These are phyloP conservation scores for Camelus bactrianus DNA, from an alignment of 2,113 vertebrate genomes.

Conservation along the genomic window DNA sequence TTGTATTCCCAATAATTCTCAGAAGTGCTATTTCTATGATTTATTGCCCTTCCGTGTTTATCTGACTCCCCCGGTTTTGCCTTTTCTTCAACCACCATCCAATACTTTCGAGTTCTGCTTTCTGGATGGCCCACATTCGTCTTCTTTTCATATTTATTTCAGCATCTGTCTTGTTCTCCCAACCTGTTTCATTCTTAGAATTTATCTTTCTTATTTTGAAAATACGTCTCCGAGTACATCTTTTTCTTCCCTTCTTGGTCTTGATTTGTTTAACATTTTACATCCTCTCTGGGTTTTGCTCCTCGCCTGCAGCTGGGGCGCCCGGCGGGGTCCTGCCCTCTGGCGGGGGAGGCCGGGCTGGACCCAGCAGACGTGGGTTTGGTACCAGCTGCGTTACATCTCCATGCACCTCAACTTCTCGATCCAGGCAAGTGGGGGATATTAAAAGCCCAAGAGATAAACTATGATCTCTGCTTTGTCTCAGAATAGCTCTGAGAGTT, in stretches of 20 bases:
- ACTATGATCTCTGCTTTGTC: constrained; percentile 73
- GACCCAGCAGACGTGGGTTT: neutral
- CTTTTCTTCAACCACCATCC: constrained; percentile 82
- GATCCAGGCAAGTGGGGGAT: constrained; percentile 62
- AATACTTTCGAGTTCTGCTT: constrained; percentile 82
- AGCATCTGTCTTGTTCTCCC: constrained; percentile 84
- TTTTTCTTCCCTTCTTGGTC: constrained; percentile 70
- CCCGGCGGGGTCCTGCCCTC: neutral
- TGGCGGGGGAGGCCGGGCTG: neutral
- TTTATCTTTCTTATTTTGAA: constrained; percentile 84
- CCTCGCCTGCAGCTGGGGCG: neutral
- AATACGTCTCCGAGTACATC: constrained; percentile 69
- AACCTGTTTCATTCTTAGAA: constrained; percentile 75
- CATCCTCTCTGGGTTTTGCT: neutral
- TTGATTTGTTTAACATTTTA: constrained; percentile 74
- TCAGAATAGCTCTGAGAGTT: constrained; percentile 68
- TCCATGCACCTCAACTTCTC: constrained; percentile 50
- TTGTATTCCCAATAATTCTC: constrained; percentile 84
- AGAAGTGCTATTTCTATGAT: constrained; percentile 83
- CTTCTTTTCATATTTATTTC: constrained; percentile 88
- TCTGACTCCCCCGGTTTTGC: constrained; percentile 86
- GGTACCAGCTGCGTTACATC: neutral
- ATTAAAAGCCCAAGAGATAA: constrained; percentile 75
- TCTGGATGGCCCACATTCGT: constrained; percentile 82
- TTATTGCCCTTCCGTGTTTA: constrained; percentile 84